These are phyloP conservation scores for Blennius ocellaris DNA, from an alignment of 2,113 vertebrate genomes.

Conservation along the genomic window DNA sequence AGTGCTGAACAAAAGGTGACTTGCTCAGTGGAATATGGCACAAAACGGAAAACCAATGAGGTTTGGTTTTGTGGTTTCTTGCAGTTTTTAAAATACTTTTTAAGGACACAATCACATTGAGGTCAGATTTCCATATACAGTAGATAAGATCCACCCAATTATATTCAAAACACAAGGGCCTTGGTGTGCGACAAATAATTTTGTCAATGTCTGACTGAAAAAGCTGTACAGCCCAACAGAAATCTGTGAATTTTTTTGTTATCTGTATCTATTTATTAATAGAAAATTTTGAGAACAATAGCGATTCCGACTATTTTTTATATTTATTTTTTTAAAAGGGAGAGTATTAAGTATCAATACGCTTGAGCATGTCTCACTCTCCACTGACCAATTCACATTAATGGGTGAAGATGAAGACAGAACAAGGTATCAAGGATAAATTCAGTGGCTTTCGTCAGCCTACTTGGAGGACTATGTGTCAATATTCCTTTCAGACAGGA, in stretches of 20 bases:
- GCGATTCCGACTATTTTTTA: too few relatives aligned
- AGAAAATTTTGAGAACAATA: slow-evolving; percentile 28
- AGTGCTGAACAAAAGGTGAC: slow-evolving; percentile 1
- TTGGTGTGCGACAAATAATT: too few relatives aligned
- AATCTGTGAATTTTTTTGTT: too few relatives aligned
- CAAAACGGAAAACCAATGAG: background rate
- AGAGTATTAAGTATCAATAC: slow-evolving; percentile 31
- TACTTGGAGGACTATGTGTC: slow-evolving; percentile 47
- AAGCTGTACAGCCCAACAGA: background rate
- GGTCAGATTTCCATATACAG: too few relatives aligned
- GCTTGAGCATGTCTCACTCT: slow-evolving; percentile 1
- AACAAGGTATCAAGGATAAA: slow-evolving; percentile 41
- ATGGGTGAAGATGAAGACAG: slow-evolving; percentile 24
- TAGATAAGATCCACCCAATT: too few relatives aligned
- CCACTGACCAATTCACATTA: background rate
- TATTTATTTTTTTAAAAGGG: too few relatives aligned
- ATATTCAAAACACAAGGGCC: too few relatives aligned
- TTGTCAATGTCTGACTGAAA: background rate
- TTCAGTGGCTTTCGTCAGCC: slow-evolving; percentile 42
- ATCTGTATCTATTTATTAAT: slow-evolving; percentile 5
- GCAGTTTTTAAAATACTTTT: background rate
- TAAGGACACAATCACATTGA: background rate
- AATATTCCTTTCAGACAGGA: slow-evolving; percentile 52
- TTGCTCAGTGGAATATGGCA: background rate
- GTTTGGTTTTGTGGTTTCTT: background rate